A percentile compares a stretch with the other conserved stretches of the same genome.
Evolutionary conservation across 2,113 vertebrate genomes (phyloP).

Genomic region (Ceyx cyanopectus): DNA sequence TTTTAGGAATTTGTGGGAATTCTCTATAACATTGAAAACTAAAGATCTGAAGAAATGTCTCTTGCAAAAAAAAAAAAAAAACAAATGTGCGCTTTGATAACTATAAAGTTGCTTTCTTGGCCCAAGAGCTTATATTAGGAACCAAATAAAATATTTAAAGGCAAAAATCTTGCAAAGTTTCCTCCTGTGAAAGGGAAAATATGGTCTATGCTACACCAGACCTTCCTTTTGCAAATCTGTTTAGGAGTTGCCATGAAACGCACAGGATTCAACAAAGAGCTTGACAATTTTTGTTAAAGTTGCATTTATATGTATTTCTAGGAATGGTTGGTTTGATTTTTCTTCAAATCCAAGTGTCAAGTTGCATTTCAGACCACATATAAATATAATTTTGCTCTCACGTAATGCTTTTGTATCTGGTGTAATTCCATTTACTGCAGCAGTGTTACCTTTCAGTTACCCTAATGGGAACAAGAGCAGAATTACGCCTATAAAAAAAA

Average conservation of each 20-base stretch:
- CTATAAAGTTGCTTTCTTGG: constrained; percentile 62
- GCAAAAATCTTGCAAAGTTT: constrained; percentile 56
- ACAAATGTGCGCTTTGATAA: constrained; percentile 46
- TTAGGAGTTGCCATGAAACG: constrained; percentile 37
- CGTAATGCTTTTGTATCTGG: constrained; percentile 51
- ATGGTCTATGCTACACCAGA: neutral
- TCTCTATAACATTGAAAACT: neutral
- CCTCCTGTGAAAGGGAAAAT: constrained; percentile 39
- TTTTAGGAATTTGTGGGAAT: constrained; percentile 60
- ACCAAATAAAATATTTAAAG: constrained; percentile 69
- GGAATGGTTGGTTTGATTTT: neutral
- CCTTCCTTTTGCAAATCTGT: constrained; percentile 11
- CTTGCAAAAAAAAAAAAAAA: constrained; percentile 19
- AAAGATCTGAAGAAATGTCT: constrained; percentile 57
- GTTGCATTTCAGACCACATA: constrained; percentile 57
- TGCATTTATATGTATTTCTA: neutral
- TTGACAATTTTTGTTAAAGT: constrained; percentile 17
- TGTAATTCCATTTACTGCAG: constrained; percentile 55
- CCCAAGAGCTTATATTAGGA: neutral
- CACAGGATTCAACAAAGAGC: neutral
- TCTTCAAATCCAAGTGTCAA: constrained; percentile 20
- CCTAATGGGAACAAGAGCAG: constrained; percentile 44
- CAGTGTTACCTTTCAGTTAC: constrained; percentile 48
- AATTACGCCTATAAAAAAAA: constrained; percentile 10
- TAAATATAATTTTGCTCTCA: constrained; percentile 60